These are phyloP conservation scores for Festucalex cinctus DNA, from an alignment of 2,113 vertebrate genomes.

Conservation along the genomic window DNA sequence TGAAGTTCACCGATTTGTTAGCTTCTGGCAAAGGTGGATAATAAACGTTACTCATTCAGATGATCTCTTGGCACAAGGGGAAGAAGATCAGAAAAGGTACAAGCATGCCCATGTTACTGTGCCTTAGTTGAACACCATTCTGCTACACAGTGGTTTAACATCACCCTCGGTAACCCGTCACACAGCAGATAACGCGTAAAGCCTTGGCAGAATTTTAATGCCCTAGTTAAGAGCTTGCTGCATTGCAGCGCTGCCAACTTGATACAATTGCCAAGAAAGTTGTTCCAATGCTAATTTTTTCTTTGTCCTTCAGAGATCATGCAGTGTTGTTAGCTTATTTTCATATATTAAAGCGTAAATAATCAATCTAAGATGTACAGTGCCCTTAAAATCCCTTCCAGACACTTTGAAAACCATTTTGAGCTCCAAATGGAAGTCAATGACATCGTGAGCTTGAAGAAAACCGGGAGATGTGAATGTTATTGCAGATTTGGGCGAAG, in stretches of 20 bases:
- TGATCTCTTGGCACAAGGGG: slow-evolving; percentile 12
- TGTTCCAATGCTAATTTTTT: slow-evolving; percentile 15
- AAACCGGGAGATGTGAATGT: slow-evolving; percentile 23
- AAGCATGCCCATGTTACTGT: slow-evolving; percentile 22
- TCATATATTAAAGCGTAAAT: slow-evolving; percentile 24
- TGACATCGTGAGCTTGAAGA: slow-evolving; percentile 32
- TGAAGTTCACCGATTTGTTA: slow-evolving; percentile 10
- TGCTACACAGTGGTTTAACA: slow-evolving; percentile 23
- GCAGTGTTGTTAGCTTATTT: slow-evolving; percentile 27
- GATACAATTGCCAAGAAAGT: slow-evolving; percentile 37
- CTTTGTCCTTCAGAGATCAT: slow-evolving; percentile 11
- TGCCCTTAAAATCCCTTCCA: slow-evolving; percentile 12
- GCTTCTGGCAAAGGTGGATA: slow-evolving; percentile 11
- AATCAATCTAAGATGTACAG: slow-evolving; percentile 25
- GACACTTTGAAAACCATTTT: slow-evolving; percentile 6
- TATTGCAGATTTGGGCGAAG: slow-evolving; percentile 4
- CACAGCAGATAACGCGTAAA: slow-evolving; percentile 27
- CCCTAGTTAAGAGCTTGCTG: slow-evolving; percentile 18
- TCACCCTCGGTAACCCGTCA: slow-evolving; percentile 29
- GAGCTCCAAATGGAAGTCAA: slow-evolving; percentile 25
- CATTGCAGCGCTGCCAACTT: slow-evolving; percentile 28
- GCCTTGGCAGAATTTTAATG: slow-evolving; percentile 43
- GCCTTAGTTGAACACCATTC: slow-evolving; percentile 21
- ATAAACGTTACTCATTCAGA: slow-evolving; percentile 6
- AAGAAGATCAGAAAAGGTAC: slow-evolving; percentile 24